Evolutionary conservation across 2,797 vertebrate genomes (phyloP).

Genomic region (Cercopithecus neglectus): DNA sequence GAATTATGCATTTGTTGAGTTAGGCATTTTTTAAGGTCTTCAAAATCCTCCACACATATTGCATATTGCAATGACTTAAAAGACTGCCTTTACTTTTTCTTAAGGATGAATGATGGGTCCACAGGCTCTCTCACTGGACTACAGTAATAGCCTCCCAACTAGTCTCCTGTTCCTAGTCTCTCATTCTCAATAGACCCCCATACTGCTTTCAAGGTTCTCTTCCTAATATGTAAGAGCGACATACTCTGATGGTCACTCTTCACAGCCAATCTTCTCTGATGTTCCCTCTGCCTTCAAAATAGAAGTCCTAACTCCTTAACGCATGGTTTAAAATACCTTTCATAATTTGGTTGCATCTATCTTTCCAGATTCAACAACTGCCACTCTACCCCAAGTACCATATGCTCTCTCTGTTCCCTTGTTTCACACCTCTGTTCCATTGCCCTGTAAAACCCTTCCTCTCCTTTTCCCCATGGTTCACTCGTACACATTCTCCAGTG

Average conservation of each 20-base stretch:
- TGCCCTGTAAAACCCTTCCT: background rate
- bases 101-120: background rate
- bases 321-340: background rate
- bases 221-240: background rate
- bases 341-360: background rate
- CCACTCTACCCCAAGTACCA: background rate
- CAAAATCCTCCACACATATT: background rate
- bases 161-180: background rate
- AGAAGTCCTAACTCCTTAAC: background rate
- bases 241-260: background rate
- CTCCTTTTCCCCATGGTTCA: background rate
- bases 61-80: background rate
- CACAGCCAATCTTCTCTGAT: background rate
- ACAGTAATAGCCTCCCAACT: background rate
- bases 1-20: constrained; percentile 7
- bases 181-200: background rate
- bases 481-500: background rate
- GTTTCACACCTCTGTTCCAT: background rate
- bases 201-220: background rate
- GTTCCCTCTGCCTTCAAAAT: background rate
- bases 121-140: background rate
- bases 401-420: background rate
- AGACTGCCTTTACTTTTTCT: background rate
- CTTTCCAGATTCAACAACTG: constrained; percentile 11
- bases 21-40: constrained; percentile 31